Evolutionary conservation across 2,888 invertebrate genomes (phyloP).

Genomic region (Ligdia adustata): DNA sequence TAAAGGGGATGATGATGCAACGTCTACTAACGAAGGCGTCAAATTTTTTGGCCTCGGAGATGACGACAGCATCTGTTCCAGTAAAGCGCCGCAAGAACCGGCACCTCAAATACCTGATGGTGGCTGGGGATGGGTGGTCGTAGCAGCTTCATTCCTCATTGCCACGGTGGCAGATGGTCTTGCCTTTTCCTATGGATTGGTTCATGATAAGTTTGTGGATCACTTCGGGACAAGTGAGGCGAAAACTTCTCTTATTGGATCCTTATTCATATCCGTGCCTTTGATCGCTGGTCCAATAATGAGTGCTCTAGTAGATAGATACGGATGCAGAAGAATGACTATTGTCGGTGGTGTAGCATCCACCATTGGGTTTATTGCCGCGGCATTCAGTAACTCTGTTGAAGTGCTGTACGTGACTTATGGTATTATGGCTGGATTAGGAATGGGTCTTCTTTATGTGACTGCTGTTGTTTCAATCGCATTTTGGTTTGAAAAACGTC

Average conservation of each 20-base stretch:
- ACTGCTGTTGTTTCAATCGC: constrained; percentile 96
- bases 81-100: constrained; percentile 59
- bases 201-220: constrained; percentile 90
- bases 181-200: constrained; percentile 95
- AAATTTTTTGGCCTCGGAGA: constrained; percentile 81
- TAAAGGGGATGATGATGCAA: constrained; percentile 70
- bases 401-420: constrained; percentile 92
- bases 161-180: constrained; percentile 96
- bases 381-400: constrained; percentile 88
- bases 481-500: constrained; percentile 95
- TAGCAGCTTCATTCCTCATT: constrained; percentile 92
- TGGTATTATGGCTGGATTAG: constrained; percentile 92
- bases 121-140: constrained; percentile 97
- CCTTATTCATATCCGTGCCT: constrained; percentile 95
- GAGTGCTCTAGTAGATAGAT: constrained; percentile 93
- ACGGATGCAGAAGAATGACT: constrained; percentile 91
- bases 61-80: constrained; percentile 77
- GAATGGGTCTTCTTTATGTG: constrained; percentile 93
- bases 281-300: constrained; percentile 92
- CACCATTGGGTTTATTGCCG: constrained; percentile 90
- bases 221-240: constrained; percentile 91
- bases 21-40: constrained; percentile 75
- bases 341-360: constrained; percentile 89
- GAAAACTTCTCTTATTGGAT: constrained; percentile 94
- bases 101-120: constrained; percentile 90